Evolutionary conservation across 1,140 invertebrate genomes (phyloP), one percentile per base, ranked within the genome.

Genomic region (Dinothrombium tinctorium): DNA sequence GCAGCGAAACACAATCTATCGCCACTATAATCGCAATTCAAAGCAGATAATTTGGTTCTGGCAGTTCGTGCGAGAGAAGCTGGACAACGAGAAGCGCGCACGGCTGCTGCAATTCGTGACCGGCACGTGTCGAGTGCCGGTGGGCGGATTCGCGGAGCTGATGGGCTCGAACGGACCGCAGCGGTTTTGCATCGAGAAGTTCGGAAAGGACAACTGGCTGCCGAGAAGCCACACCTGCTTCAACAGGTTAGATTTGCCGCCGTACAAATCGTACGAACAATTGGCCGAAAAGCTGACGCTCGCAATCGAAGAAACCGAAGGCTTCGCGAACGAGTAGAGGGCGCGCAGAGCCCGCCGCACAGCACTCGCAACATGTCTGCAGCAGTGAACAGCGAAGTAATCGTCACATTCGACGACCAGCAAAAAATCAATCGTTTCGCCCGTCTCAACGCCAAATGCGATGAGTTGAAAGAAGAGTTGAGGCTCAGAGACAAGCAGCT

Each of bases 301-400:
- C 61, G 94, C 94, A 39, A 98, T 99, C 54, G 92, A 99, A 67
- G 90, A 98, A 69, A 98, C 92, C 31, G 94, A 99, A 69, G 92
- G 92, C 31, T 99, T 99, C 62, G 90, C 86, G 40, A 87, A 96
- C 61, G 92, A 98, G 66, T 95, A n/a, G n/a, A n/a, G n/a, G n/a
- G n/a, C n/a, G n/a, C n/a, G n/a, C n/a, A n/a, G n/a, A n/a, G n/a
- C n/a, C n/a, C n/a, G n/a, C n/a, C n/a, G n/a, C n/a, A n/a, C n/a
- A n/a, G n/a, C n/a, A 36, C 2, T 21, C 11, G 1, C 20, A 36
- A 7, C 8, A 36, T 36, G 33, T 19, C 33, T 21, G 20, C 33
- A 36, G 14, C 33, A 21, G 33, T 28, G 14, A 29, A n/a, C 52
- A 73, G 72, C 40, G 84, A 92, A 65, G 77, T 87, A 41, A 76